Percentiles rank a stretch among this genome's conserved stretches.
Evolutionary conservation across 2,113 vertebrate genomes (phyloP).

Genomic region (Typhlomys cinereus): DNA sequence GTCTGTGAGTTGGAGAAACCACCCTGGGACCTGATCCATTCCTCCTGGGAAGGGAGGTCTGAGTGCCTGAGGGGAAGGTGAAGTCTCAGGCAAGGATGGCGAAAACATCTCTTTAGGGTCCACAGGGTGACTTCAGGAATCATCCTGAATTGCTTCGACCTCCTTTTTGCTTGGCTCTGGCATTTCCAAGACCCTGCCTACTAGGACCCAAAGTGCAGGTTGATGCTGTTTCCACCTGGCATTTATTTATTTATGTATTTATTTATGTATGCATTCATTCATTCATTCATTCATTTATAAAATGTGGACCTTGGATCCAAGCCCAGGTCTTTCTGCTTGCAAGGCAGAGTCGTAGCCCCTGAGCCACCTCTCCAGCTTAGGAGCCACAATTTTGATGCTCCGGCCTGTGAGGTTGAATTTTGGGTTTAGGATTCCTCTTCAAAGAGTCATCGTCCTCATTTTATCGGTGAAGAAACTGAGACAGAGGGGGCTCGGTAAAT

Average conservation of each 20-base stretch:
- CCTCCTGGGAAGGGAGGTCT: neutral
- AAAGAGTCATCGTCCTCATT: neutral
- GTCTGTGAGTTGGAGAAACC: neutral
- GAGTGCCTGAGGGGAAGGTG: neutral
- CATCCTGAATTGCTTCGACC: too few species aligned
- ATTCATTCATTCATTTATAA: too few species aligned
- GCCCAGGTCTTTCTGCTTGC: too few species aligned
- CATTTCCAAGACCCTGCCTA: too few species aligned
- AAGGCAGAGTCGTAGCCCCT: too few species aligned
- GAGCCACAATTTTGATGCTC: neutral
- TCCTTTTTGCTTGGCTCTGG: too few species aligned
- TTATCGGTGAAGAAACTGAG: slow-evolving; percentile 19
- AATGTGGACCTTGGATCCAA: too few species aligned
- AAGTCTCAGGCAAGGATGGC: neutral
- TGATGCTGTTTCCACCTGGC: too few species aligned
- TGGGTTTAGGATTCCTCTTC: slow-evolving; percentile 27
- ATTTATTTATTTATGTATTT: too few species aligned
- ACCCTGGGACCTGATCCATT: neutral
- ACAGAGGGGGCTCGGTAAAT: neutral
- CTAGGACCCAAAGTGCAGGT: too few species aligned
- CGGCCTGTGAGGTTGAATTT: neutral
- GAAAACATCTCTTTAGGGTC: neutral
- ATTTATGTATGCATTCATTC: too few species aligned
- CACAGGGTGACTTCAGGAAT: too few species aligned
- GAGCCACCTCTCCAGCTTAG: neutral